Evolutionary conservation across 2,888 invertebrate species (phyloP), one percentile per base, ranked within the genome.

Genomic region (Agonopterix alstromeriana): DNA sequence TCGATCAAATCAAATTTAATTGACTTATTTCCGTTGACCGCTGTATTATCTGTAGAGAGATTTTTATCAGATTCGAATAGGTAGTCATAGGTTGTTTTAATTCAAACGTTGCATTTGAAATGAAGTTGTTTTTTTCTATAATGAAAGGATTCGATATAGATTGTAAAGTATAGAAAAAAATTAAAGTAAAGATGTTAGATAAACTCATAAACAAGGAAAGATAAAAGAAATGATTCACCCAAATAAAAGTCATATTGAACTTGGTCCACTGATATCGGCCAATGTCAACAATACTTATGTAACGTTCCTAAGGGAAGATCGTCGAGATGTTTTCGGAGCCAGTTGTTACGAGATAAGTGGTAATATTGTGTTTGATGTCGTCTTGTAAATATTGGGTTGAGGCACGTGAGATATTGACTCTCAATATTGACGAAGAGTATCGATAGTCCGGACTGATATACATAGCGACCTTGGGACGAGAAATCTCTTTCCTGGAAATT

Each of bases 401-500:
- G 82, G 72, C 76, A 79, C 81, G 85, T 82, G 85, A 83, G 82
- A 81, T 88, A 79, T 88, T 86, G 79, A 81, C 82, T 73, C 68
- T 65, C 67, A 74, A 81, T 87, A 81, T 87, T 87, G 76, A 83
- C 83, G 53, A 63, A 69, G 74, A 75, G 74, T 82, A 83, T 87
- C 82, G 80, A 83, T 83, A 82, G 67, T 63, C 64, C 59, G 70
- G 63, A 63, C 63, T 59, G 69, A 67, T 74, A 78, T 80, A 73
- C 68, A 52, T 14, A 38, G 38, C 52, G 79, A 77, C 82, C 82
- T 84, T 84, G 78, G 68, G 51, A 55, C 61, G 55, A 61, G 53
- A 70, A 58, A 67, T 61, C 62, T 64, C 56, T 62, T 79, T 76
- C 74, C 65, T 10, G 53, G 75, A 77, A 74, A 8, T 42, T 9